Evolutionary conservation across 2,113 vertebrate species (phyloP).

Genomic region (Ahaetulla prasina): DNA sequence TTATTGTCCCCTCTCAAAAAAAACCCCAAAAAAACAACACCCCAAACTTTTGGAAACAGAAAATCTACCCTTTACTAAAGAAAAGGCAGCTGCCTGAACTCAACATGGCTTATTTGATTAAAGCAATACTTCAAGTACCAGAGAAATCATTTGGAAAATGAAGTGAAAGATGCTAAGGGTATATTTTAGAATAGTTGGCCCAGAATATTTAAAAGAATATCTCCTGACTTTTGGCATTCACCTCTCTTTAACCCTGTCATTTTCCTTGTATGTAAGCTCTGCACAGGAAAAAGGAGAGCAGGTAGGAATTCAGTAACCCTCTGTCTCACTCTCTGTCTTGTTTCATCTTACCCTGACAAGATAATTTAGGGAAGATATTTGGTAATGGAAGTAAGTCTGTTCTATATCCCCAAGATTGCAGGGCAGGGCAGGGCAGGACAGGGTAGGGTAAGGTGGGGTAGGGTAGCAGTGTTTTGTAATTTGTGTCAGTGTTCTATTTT

Average conservation of each 20-base stretch:
- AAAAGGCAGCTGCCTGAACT: conserved; percentile 1
- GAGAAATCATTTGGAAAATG: not conserved
- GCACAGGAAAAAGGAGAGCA: not conserved
- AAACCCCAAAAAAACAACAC: no score
- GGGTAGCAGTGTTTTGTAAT: not conserved
- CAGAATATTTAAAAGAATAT: not conserved
- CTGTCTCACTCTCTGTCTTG: not conserved
- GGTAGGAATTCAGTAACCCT: not conserved
- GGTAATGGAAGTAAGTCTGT: not conserved
- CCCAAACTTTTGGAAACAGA: conserved; percentile 15
- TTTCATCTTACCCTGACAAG: not conserved
- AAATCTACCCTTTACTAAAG: conserved; percentile 21
- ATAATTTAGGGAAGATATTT: not conserved
- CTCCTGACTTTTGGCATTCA: not conserved
- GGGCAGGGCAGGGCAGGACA: not conserved
- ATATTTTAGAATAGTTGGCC: not conserved
- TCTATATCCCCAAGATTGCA: not conserved
- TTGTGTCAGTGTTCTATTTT: not conserved
- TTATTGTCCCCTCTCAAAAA: no score
- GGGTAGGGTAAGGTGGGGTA: no score
- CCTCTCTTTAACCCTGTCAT: not conserved
- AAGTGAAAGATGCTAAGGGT: not conserved
- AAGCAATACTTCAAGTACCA: conserved; percentile 7
- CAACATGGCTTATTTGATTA: not conserved
- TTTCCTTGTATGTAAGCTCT: not conserved